phyloP scores from a whole-genome alignment of 2,888 invertebrate species.

The Aspidiotus rigidus region DNA sequence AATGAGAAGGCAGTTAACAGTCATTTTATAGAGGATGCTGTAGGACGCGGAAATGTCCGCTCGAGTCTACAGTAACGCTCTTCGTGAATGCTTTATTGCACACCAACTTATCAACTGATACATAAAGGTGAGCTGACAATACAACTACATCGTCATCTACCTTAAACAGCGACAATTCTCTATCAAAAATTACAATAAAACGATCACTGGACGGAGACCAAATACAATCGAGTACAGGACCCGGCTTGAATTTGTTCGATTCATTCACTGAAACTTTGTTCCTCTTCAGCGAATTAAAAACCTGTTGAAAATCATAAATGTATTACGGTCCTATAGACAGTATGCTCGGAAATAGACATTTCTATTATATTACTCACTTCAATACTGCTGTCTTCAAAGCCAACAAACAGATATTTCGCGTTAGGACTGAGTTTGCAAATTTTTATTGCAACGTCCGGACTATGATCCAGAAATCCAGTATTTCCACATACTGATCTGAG shows the following conservation, averaged over 20 bases:
- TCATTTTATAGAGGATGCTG: background rate
- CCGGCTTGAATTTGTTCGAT: too few relatives aligned
- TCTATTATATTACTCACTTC: too few relatives aligned
- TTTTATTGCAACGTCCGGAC: background rate
- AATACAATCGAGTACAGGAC: conserved; percentile 3
- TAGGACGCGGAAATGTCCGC: conserved; percentile 18
- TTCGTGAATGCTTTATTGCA: conserved; percentile 17
- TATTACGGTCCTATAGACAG: background rate
- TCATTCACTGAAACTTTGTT: too few relatives aligned
- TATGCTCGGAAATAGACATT: too few relatives aligned
- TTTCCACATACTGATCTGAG: background rate
- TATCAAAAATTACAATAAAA: conserved; percentile 9
- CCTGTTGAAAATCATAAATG: background rate
- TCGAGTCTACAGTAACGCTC: conserved; percentile 17
- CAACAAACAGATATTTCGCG: conserved; percentile 11
- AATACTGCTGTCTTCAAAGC: background rate
- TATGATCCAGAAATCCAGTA: background rate
- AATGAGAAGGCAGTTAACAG: background rate
- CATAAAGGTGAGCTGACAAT: conserved; percentile 4
- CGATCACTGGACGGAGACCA: conserved; percentile 5
- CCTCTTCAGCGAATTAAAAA: background rate
- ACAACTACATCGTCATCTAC: background rate
- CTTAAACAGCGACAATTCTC: conserved; percentile 9
- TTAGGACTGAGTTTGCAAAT: conserved; percentile 8
- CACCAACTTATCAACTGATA: conserved; percentile 17